These are phyloP conservation scores for Melipona beecheii DNA, from an alignment of 2,888 invertebrate species.

Conservation along the genomic window DNA sequence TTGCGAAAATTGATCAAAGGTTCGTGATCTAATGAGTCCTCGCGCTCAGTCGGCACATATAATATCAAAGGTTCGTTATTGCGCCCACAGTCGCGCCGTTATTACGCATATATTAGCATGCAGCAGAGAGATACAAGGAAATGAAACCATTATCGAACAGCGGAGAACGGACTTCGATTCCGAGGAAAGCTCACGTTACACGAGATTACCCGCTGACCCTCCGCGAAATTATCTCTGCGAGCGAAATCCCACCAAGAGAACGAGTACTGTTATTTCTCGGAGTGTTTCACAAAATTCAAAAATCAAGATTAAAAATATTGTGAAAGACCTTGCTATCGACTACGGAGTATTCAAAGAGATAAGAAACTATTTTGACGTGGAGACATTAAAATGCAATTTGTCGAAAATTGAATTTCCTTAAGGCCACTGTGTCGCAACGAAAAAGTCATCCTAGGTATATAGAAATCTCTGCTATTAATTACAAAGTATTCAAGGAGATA, in stretches of 20 bases:
- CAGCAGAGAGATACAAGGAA: slow-evolving; percentile 46
- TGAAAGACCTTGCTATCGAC: background rate
- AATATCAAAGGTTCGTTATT: slow-evolving; percentile 55
- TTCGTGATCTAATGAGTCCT: slow-evolving; percentile 7
- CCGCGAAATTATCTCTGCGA: slow-evolving; percentile 30
- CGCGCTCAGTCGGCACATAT: slow-evolving; percentile 16
- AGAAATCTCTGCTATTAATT: too few relatives aligned
- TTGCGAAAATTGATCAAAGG: slow-evolving; percentile 22
- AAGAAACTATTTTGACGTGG: too few relatives aligned
- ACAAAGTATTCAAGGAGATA: background rate
- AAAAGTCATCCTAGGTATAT: too few relatives aligned
- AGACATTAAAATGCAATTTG: too few relatives aligned
- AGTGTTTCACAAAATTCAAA: background rate
- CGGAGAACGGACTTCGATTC: slow-evolving; percentile 46
- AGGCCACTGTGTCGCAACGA: too few relatives aligned
- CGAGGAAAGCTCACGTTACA: slow-evolving; percentile 20
- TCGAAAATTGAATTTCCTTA: too few relatives aligned
- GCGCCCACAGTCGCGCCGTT: slow-evolving; percentile 35
- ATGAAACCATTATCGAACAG: slow-evolving; percentile 51
- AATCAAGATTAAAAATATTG: background rate
- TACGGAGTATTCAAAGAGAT: background rate
- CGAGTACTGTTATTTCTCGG: background rate
- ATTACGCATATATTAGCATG: slow-evolving; percentile 54
- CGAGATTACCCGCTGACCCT: background rate
- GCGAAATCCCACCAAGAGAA: background rate